Conservation (phyloP, 2,797 vertebrate species). For the Octomys mimax region DNA sequence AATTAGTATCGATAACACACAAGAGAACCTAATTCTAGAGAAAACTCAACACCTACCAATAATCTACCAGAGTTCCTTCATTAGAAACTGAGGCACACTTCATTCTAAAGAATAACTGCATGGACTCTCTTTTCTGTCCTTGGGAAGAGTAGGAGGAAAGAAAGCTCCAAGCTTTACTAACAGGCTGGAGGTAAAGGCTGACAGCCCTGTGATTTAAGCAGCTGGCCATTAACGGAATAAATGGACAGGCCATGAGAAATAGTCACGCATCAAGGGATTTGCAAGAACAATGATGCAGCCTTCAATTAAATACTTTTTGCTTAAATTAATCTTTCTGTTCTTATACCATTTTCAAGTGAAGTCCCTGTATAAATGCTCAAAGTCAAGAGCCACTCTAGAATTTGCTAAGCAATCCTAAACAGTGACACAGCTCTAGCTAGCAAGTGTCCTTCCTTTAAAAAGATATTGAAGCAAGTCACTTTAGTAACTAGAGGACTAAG, state of each 20-base stretch:
- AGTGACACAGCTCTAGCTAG: neutral
- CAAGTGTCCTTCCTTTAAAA: neutral
- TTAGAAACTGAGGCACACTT: neutral
- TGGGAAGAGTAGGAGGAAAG: neutral
- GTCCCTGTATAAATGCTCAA: constrained; percentile 25
- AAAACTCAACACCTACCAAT: neutral
- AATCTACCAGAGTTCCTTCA: constrained; percentile 24
- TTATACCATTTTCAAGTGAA: constrained; percentile 68
- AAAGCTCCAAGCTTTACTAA: neutral
- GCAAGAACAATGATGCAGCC: constrained; percentile 25
- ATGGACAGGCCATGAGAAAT: constrained; percentile 23
- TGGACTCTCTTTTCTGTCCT: neutral
- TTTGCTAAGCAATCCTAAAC: constrained; percentile 1
- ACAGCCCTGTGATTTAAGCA: neutral
- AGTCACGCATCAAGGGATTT: constrained; percentile 44
- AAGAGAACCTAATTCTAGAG: neutral
- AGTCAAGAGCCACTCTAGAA: constrained; percentile 17
- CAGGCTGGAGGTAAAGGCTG: neutral
- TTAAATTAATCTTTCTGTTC: constrained; percentile 66
- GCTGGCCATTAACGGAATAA: neutral
- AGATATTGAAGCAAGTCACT: neutral
- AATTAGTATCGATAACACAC: neutral
- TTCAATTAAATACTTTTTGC: constrained; percentile 69
- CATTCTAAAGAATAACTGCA: constrained; percentile 1
- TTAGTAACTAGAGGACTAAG: neutral